These are phyloP conservation scores for Eospalax fontanierii DNA, from an alignment of 2,797 vertebrate species.

Conservation along the genomic window DNA sequence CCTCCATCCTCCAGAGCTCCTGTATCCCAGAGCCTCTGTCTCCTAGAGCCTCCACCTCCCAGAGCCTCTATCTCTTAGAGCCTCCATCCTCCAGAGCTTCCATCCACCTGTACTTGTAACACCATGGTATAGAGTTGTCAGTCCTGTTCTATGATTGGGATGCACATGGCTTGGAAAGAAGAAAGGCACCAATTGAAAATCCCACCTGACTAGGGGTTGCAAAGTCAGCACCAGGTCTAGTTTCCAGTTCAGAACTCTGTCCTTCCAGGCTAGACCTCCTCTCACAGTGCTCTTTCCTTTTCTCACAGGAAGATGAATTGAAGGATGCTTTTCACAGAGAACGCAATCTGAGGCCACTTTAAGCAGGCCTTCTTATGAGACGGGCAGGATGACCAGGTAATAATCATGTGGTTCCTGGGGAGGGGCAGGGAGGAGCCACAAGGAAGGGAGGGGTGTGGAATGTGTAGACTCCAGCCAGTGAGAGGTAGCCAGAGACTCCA, in stretches of 20 bases:
- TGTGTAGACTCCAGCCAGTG: neutral
- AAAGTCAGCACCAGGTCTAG: accelerated
- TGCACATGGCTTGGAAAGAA: neutral
- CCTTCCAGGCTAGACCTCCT: accelerated
- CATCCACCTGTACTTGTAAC: no score
- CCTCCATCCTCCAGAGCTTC: no score
- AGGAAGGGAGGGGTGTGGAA: neutral
- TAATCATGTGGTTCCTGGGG: accelerated
- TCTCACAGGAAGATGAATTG: slow-evolving; percentile 93
- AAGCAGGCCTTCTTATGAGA: slow-evolving; percentile 89
- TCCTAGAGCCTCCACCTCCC: no score
- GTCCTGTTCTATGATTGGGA: no score
- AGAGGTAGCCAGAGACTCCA: neutral
- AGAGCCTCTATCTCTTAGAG: no score
- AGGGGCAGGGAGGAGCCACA: neutral
- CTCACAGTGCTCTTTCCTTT: neutral
- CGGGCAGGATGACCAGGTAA: slow-evolving; percentile 94
- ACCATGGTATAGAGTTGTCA: no score
- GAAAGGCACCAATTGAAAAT: accelerated
- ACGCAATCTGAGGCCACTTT: slow-evolving; percentile 90
- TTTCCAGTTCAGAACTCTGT: accelerated
- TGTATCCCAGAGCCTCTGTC: no score
- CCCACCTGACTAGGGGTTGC: accelerated
- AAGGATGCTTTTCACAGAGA: slow-evolving; percentile 92
- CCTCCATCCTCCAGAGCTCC: no score